Percentiles rank a stretch among this genome's conserved stretches.
phyloP scores from a whole-genome alignment of 2,797 vertebrate genomes.

The Characodon lateralis region DNA sequence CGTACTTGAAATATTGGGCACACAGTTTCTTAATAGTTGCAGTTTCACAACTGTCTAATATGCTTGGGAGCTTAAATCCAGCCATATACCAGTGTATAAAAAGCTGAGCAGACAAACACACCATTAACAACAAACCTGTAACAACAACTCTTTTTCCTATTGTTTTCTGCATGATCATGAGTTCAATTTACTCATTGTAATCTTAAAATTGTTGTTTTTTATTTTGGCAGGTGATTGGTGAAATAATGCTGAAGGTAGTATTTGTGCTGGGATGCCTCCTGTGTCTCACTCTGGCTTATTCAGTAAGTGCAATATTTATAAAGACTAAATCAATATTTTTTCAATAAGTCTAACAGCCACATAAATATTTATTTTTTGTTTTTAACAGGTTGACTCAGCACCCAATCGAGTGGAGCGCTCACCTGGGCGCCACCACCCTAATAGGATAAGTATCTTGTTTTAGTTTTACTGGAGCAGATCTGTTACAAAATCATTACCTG shows the following conservation, averaged over 20 bases:
- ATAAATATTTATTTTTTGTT: not conserved
- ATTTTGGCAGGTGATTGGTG: conserved; percentile 18
- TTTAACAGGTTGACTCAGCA: not conserved
- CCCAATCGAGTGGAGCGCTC: not conserved
- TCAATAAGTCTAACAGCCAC: not conserved
- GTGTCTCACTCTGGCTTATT: conserved; percentile 26
- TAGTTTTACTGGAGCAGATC: not conserved
- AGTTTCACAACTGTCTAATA: not conserved
- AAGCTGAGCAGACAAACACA: not conserved
- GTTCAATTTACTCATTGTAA: not conserved
- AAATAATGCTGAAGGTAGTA: conserved; percentile 38
- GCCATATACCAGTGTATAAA: not conserved
- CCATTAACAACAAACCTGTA: not conserved
- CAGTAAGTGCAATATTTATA: conserved; percentile 13
- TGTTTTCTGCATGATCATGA: not conserved
- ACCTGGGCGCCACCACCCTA: fast-evolving
- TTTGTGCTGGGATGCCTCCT: conserved; percentile 46
- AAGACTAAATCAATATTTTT: not conserved
- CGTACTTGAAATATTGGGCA: not conserved
- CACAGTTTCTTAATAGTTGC: not conserved
- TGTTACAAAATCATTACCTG: not conserved
- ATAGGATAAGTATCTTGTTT: not conserved
- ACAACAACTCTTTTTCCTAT: not conserved
- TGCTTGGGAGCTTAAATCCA: not conserved
- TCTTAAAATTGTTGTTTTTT: not conserved